These are phyloP conservation scores for Acrossocheilus wenchowensis DNA, from an alignment of 2,797 vertebrate species.

Conservation along the genomic window DNA sequence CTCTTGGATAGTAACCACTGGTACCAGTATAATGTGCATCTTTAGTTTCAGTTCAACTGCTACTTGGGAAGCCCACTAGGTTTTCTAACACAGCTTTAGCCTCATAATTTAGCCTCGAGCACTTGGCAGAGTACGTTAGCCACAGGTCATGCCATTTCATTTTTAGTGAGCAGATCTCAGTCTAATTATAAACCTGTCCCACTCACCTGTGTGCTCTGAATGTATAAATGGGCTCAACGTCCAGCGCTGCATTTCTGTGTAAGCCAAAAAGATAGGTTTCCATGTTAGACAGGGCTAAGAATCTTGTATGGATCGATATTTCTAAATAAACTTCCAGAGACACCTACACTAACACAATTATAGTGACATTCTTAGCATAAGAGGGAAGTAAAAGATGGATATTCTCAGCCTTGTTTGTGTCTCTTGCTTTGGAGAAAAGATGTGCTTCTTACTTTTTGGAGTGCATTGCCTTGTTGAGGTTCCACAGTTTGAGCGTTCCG, in stretches of 20 bases:
- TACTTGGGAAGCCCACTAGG: background rate
- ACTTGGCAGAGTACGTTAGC: background rate
- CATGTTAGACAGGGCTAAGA: background rate
- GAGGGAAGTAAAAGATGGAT: background rate
- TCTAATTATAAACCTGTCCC: background rate
- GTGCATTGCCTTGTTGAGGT: conserved; percentile 89
- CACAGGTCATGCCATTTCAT: background rate
- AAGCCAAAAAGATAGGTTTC: background rate
- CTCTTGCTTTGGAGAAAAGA: background rate
- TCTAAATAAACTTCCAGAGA: background rate
- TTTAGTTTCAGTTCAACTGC: background rate
- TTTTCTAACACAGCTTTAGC: background rate
- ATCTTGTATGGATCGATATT: background rate
- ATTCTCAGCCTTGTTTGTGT: background rate
- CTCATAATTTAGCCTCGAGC: background rate
- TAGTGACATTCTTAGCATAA: background rate
- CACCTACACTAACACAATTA: background rate
- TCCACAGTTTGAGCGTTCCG: conserved; percentile 91
- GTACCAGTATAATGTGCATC: background rate
- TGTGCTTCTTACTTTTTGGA: conserved; percentile 85
- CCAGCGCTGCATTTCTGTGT: conserved; percentile 85
- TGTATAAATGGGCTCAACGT: conserved; percentile 91
- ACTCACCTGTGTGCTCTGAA: conserved; percentile 90
- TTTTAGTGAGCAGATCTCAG: background rate
- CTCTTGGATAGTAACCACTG: background rate